Evolutionary conservation across 2,113 vertebrate genomes (phyloP).

Genomic region (Suncus etruscus): DNA sequence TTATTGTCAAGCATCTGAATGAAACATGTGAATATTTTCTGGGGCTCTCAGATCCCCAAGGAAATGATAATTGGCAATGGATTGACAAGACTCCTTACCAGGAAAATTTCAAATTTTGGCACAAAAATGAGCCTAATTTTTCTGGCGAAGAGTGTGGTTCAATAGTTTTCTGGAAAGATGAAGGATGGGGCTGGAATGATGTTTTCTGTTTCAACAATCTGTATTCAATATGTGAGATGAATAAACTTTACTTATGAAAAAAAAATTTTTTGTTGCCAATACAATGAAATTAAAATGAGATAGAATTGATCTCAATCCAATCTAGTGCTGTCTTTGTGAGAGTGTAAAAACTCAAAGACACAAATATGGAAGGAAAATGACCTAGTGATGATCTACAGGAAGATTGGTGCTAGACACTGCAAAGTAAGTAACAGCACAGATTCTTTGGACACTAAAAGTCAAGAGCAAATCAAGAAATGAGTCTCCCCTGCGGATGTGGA

Average conservation of each 20-base stretch:
- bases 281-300: neutral
- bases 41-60: conserved; percentile 49
- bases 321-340: too few species aligned
- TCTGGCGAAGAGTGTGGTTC: conserved; percentile 56
- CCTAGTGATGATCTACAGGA: neutral
- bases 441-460: neutral
- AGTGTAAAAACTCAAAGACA: neutral
- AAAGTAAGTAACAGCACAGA: neutral
- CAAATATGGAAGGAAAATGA: neutral
- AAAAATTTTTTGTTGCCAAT: too few species aligned
- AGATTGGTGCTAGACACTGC: accelerated
- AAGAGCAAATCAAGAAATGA: neutral
- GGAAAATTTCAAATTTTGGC: conserved; percentile 56
- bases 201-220: conserved; percentile 48
- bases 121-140: conserved; percentile 52
- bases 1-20: conserved; percentile 66
- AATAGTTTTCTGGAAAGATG: conserved; percentile 47
- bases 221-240: conserved; percentile 69
- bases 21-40: conserved; percentile 38
- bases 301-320: neutral
- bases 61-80: conserved; percentile 76
- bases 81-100: conserved; percentile 70
- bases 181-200: conserved; percentile 67
- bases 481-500: neutral
- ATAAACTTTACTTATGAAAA: conserved; percentile 66